A percentile compares a stretch with the other conserved stretches of the same genome.
These are phyloP conservation scores for Grallaria varia DNA, from an alignment of 2,113 vertebrate genomes.

Conservation along the genomic window DNA sequence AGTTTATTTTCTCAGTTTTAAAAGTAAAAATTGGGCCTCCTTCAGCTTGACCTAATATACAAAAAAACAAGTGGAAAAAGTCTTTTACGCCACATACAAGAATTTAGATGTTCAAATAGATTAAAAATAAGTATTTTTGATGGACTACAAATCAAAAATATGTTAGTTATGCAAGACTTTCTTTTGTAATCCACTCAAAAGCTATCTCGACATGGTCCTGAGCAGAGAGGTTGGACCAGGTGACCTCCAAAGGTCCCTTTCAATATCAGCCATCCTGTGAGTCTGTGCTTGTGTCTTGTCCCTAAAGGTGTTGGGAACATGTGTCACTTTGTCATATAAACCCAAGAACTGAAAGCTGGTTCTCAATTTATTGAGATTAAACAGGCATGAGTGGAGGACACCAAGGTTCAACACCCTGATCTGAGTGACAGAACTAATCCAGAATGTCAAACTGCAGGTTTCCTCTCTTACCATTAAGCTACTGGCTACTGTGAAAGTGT, in stretches of 20 bases:
- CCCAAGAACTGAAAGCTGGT: background rate
- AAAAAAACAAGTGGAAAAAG: background rate
- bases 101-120: background rate
- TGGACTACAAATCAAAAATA: background rate
- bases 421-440: background rate
- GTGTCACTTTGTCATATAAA: background rate
- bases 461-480: background rate
- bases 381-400: background rate
- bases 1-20: background rate
- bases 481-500: background rate
- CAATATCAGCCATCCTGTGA: background rate
- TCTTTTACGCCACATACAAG: background rate
- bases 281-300: background rate
- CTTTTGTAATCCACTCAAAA: background rate
- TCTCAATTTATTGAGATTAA: background rate
- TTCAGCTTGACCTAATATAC: background rate
- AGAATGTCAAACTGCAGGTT: background rate
- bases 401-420: background rate
- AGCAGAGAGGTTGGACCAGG: background rate
- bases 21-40: background rate
- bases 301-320: fast-evolving
- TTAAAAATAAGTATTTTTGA: background rate
- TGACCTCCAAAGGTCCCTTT: background rate
- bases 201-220: background rate
- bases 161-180: background rate